Evolutionary conservation across 2,113 vertebrate genomes (phyloP).

Genomic region (Tychaedon coryphoeus): DNA sequence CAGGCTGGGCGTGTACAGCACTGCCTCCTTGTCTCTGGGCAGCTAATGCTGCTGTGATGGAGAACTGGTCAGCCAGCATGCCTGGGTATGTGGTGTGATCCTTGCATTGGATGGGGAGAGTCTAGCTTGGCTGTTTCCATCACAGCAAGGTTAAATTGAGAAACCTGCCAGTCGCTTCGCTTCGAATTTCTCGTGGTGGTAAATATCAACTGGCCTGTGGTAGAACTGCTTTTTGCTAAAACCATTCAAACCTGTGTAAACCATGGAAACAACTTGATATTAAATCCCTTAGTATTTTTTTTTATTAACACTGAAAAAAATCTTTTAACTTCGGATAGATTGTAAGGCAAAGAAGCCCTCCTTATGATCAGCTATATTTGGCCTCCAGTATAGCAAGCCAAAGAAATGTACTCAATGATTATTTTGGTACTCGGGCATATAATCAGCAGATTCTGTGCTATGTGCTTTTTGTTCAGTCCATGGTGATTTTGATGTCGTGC

Average conservation of each 20-base stretch:
- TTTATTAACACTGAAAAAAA: neutral
- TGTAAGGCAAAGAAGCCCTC: neutral
- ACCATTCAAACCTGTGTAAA: neutral
- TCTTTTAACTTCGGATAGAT: neutral
- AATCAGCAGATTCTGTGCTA: neutral
- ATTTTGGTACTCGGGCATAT: neutral
- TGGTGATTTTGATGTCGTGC: neutral
- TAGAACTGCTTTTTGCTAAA: neutral
- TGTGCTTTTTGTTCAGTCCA: neutral
- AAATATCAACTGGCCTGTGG: fast-evolving
- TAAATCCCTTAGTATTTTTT: neutral
- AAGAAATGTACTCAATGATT: neutral
- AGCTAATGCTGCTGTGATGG: neutral
- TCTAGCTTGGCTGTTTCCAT: neutral
- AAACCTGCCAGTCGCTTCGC: neutral
- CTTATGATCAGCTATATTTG: neutral
- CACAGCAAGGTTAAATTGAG: neutral
- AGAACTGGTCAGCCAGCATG: neutral
- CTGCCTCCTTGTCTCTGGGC: neutral
- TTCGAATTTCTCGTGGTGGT: neutral
- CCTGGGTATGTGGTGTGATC: neutral
- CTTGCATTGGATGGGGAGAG: neutral
- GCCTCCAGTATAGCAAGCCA: neutral
- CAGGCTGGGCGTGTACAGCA: neutral
- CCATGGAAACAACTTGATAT: neutral